phyloP scores from a whole-genome alignment of 53 echinoderm and acorn worm species.

The Echinometra lucunter region DNA sequence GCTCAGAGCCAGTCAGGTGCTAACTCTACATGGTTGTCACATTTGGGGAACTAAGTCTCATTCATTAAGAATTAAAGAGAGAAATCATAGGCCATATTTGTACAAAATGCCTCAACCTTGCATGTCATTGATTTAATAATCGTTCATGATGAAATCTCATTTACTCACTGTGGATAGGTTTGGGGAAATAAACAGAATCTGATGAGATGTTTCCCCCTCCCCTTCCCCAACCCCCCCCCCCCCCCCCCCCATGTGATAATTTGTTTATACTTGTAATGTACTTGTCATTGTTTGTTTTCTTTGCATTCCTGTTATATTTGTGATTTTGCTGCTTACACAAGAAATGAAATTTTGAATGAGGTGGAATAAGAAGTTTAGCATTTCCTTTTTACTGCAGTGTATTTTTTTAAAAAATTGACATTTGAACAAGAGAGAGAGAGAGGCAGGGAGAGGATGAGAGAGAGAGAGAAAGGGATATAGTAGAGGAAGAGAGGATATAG shows the following conservation, averaged over 20 bases:
- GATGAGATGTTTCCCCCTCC: not conserved
- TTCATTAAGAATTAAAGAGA: no score
- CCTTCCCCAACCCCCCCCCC: no score
- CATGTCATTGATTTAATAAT: not conserved
- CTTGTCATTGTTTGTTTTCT: not conserved
- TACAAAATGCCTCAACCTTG: not conserved
- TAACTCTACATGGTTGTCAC: no score
- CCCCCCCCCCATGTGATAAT: not conserved
- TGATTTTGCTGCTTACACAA: not conserved
- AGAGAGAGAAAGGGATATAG: not conserved
- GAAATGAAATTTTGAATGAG: slow-evolving; percentile 16
- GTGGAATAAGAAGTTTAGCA: not conserved
- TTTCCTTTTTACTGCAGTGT: not conserved
- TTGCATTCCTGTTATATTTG: slow-evolving; percentile 6
- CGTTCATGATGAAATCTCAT: not conserved
- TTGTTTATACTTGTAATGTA: not conserved
- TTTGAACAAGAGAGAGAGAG: not conserved
- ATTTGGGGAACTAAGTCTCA: no score
- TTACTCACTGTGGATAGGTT: not conserved
- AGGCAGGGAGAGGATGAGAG: not conserved
- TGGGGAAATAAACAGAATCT: not conserved
- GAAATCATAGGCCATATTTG: no score
- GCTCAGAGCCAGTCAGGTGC: not conserved
- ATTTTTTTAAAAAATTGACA: not conserved
- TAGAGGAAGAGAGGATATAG: not conserved